These are phyloP conservation scores for Macrobrachium nipponense DNA, from an alignment of 1,140 invertebrate species.

Conservation along the genomic window DNA sequence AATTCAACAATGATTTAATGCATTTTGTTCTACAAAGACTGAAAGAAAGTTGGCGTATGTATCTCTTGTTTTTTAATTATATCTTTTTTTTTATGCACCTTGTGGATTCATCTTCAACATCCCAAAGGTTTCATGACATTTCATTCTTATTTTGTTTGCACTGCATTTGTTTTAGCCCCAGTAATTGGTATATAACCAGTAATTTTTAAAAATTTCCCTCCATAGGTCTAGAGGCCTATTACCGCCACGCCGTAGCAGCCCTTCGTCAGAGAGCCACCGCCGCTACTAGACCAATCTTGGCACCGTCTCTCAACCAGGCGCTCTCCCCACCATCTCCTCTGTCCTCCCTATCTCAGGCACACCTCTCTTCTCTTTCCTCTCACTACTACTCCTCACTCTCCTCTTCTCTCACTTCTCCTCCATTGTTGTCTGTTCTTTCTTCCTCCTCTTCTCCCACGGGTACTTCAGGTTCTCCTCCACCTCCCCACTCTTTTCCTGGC, in stretches of 20 bases:
- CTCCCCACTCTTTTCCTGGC: conserved; percentile 5
- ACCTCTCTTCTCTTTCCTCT: conserved; percentile 25
- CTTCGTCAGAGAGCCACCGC: conserved; percentile 65
- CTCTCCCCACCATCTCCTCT: conserved; percentile 35
- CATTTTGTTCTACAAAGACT: too few relatives aligned
- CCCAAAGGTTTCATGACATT: too few relatives aligned
- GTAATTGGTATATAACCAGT: too few relatives aligned
- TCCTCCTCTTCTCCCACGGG: neutral
- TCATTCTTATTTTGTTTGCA: too few relatives aligned
- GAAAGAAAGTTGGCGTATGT: too few relatives aligned
- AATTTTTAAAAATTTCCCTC: too few relatives aligned
- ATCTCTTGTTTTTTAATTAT: too few relatives aligned
- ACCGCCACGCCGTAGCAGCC: conserved; percentile 66
- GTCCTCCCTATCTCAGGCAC: conserved; percentile 13
- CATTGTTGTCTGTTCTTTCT: neutral
- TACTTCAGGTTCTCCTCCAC: conserved; percentile 12
- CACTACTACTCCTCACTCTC: conserved; percentile 15
- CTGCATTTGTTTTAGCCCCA: too few relatives aligned
- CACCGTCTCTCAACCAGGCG: conserved; percentile 17
- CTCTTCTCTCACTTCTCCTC: neutral
- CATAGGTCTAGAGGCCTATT: conserved; percentile 65
- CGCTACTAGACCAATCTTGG: conserved; percentile 6
- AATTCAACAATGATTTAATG: too few relatives aligned
- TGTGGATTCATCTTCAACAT: too few relatives aligned
- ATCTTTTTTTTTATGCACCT: too few relatives aligned